phyloP scores from a whole-genome alignment of 2,888 invertebrate genomes.

The Opisthograptis luteolata region DNA sequence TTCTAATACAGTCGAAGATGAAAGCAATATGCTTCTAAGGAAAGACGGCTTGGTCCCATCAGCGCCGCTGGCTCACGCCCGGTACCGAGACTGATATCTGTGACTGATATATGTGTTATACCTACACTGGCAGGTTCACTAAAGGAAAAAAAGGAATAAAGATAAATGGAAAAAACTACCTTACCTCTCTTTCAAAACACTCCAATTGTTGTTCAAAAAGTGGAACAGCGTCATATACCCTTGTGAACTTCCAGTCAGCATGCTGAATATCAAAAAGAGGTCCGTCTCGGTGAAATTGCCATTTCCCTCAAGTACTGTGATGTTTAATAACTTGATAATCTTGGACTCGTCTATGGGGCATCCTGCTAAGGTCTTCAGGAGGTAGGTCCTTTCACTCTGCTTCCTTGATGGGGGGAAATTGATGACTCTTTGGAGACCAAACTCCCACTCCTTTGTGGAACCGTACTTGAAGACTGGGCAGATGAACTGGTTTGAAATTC shows the following conservation, averaged over 20 bases:
- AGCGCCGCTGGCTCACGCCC: no score
- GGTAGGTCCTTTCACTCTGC: constrained; percentile 90
- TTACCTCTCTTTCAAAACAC: constrained; percentile 86
- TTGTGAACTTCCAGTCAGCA: constrained; percentile 88
- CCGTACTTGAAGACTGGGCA: constrained; percentile 94
- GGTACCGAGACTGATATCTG: no score
- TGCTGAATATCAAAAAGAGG: constrained; percentile 89
- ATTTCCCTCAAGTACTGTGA: constrained; percentile 88
- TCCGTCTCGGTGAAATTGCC: constrained; percentile 91
- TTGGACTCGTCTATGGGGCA: constrained; percentile 90
- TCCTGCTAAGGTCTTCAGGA: constrained; percentile 90
- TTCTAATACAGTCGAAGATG: no score
- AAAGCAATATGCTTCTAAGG: no score
- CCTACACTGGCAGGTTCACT: no score
- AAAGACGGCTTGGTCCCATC: no score
- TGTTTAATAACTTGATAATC: constrained; percentile 86
- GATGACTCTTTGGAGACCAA: constrained; percentile 90
- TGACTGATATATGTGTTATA: no score
- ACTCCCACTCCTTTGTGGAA: constrained; percentile 91
- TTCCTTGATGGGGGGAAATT: constrained; percentile 89
- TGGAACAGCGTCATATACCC: constrained; percentile 90
- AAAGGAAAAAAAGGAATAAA: no score
- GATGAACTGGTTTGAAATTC: constrained; percentile 89
- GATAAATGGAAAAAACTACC: constrained; percentile 46
- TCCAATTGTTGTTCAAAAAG: constrained; percentile 89